Percentiles rank a stretch among this genome's conserved stretches.
Evolutionary conservation across 2,888 invertebrate genomes (phyloP).

Genomic region (Idaea straminata): DNA sequence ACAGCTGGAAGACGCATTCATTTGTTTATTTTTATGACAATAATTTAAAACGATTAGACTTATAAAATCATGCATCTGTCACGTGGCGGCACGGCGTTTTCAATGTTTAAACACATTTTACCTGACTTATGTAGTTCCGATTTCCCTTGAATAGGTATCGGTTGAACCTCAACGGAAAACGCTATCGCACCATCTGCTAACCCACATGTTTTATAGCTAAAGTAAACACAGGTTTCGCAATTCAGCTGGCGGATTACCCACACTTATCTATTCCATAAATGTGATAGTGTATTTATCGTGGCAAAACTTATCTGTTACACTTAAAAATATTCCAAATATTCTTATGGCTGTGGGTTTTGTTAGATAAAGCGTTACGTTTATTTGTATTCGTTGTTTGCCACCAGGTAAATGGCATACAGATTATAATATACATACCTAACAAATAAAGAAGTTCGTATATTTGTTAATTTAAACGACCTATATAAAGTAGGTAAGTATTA

Average conservation of each 20-base stretch:
- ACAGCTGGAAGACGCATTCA: constrained; percentile 36
- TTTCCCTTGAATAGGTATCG: neutral
- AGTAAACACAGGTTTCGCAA: constrained; percentile 37
- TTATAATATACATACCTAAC: neutral
- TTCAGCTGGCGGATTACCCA: constrained; percentile 31
- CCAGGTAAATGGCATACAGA: neutral
- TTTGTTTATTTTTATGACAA: constrained; percentile 10
- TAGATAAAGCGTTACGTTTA: neutral
- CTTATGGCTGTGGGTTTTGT: neutral
- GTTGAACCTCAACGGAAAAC: constrained; percentile 19
- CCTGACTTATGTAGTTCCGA: no score
- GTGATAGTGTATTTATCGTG: constrained; percentile 17
- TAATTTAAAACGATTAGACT: constrained; percentile 11
- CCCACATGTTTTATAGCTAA: constrained; percentile 31
- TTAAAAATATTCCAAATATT: neutral
- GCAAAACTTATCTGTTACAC: constrained; percentile 6
- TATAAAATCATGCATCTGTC: neutral
- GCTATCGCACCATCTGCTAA: constrained; percentile 33
- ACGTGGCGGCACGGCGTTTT: neutral
- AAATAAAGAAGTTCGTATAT: neutral
- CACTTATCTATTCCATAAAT: constrained; percentile 33
- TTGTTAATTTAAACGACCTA: neutral
- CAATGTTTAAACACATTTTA: neutral
- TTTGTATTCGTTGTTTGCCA: neutral
- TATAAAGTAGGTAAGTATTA: neutral